phyloP scores from a whole-genome alignment of 2,888 invertebrate genomes.

The Hemithea aestivaria region DNA sequence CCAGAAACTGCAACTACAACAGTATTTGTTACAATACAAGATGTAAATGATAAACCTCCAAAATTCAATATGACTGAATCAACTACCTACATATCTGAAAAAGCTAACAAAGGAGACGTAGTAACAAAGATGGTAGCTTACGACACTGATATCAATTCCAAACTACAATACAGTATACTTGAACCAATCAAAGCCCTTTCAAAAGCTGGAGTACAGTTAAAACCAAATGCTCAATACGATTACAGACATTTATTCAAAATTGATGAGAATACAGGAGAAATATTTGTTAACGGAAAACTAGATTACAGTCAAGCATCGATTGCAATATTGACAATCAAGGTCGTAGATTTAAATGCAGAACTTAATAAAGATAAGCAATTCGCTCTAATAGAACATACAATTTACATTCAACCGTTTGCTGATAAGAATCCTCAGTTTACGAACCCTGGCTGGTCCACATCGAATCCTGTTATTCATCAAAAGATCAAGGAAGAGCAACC shows the following conservation, averaged over 20 bases:
- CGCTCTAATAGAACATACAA: constrained; percentile 83
- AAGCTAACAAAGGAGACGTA: constrained; percentile 79
- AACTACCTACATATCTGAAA: constrained; percentile 85
- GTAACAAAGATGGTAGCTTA: constrained; percentile 83
- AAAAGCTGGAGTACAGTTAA: constrained; percentile 85
- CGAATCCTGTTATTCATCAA: constrained; percentile 82
- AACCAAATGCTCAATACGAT: constrained; percentile 79
- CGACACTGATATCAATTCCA: constrained; percentile 85
- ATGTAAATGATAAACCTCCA: constrained; percentile 91
- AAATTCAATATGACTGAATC: constrained; percentile 83
- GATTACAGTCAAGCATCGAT: constrained; percentile 87
- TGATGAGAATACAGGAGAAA: constrained; percentile 83
- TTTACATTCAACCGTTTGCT: constrained; percentile 88
- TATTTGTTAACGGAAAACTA: constrained; percentile 82
- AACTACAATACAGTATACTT: constrained; percentile 83
- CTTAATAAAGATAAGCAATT: constrained; percentile 82
- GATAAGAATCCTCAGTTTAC: constrained; percentile 88
- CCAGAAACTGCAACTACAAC: constrained; percentile 89
- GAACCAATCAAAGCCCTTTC: constrained; percentile 85
- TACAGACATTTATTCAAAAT: constrained; percentile 84
- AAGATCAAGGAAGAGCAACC: constrained; percentile 88
- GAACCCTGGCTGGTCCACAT: constrained; percentile 85
- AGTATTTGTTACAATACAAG: constrained; percentile 84
- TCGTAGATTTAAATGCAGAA: constrained; percentile 84
- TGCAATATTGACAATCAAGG: constrained; percentile 85